Evolutionary conservation across 2,797 vertebrate genomes (phyloP).

Genomic region (Pseudochirops cupreus): DNA sequence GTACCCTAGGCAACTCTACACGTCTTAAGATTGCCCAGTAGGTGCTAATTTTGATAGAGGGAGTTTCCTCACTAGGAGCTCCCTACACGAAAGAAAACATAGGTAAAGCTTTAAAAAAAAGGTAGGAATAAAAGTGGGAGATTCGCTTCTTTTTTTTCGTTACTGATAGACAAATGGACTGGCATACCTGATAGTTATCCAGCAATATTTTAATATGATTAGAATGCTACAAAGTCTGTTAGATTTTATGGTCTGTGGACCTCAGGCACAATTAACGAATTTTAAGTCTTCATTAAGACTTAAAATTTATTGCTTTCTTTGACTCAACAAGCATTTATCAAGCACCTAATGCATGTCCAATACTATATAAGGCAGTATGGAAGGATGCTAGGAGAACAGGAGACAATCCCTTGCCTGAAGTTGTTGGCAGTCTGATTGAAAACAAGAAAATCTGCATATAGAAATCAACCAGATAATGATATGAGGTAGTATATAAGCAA

Average conservation of each 20-base stretch:
- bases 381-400: not conserved
- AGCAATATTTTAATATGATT: not conserved
- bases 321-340: constrained; percentile 22
- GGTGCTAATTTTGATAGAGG: not conserved
- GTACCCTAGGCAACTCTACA: not conserved
- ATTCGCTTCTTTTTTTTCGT: not conserved
- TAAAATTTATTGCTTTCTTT: not conserved
- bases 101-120: not conserved
- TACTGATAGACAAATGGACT: not conserved
- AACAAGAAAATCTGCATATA: not conserved
- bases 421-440: constrained; percentile 35
- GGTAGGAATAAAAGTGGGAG: not conserved
- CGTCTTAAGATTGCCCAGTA: not conserved
- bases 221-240: not conserved
- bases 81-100: not conserved
- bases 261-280: not conserved
- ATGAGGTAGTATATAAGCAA: not conserved
- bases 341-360: not conserved
- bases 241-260: not conserved
- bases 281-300: not conserved
- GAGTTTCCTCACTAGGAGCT: not conserved
- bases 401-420: not conserved
- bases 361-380: not conserved
- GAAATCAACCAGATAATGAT: not conserved
- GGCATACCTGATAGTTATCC: not conserved